Percentiles rank a stretch among this genome's conserved stretches.
These are phyloP conservation scores for Cyclina sinensis DNA, from an alignment of 1,140 invertebrate species.

Conservation along the genomic window DNA sequence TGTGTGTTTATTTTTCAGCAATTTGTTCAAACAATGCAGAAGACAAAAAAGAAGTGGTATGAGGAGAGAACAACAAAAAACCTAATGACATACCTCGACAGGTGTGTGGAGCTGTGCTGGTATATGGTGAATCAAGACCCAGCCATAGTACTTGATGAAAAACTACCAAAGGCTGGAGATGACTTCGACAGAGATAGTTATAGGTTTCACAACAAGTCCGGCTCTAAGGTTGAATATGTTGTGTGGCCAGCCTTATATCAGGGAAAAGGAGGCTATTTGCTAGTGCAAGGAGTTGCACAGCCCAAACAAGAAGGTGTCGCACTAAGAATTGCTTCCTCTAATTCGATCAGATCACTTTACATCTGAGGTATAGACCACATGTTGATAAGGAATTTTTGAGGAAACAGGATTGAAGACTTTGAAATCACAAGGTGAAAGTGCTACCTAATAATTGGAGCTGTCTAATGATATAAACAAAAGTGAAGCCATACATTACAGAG, in stretches of 20 bases:
- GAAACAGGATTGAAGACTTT: neutral
- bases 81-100: constrained; percentile 50
- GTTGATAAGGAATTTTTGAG: no score
- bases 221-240: constrained; percentile 48
- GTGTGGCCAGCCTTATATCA: constrained; percentile 46
- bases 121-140: constrained; percentile 55
- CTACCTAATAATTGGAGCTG: neutral
- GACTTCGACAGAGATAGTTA: constrained; percentile 51
- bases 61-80: constrained; percentile 42
- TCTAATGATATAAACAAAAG: neutral
- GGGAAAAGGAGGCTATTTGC: constrained; percentile 4
- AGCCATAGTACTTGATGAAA: constrained; percentile 19
- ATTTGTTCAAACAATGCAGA: constrained; percentile 41
- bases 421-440: neutral
- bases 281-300: constrained; percentile 47
- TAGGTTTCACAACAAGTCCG: constrained; percentile 37
- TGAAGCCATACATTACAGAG: neutral
- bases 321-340: constrained; percentile 42
- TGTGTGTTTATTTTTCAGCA: no score
- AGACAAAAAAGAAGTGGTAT: constrained; percentile 15
- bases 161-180: constrained; percentile 16
- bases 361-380: neutral
- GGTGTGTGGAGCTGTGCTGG: constrained; percentile 58
- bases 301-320: constrained; percentile 57
- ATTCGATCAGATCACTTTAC: neutral